Percentiles rank a stretch among this genome's conserved stretches.
Evolutionary conservation across 2,797 vertebrate species (phyloP).

Genomic region (Pteropus rufus): DNA sequence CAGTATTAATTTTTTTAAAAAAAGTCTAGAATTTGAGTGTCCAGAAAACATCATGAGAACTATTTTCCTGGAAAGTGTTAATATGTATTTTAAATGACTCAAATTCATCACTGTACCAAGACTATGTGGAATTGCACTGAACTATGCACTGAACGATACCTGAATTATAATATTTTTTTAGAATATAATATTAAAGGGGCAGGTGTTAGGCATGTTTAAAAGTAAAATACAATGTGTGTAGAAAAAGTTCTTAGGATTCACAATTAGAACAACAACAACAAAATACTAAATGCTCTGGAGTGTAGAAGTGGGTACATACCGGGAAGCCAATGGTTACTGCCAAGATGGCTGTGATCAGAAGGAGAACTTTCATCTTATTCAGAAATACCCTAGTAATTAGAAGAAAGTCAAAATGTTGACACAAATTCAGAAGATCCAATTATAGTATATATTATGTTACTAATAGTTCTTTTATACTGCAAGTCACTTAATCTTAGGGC

Average conservation of each 20-base stretch:
- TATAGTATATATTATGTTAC: not conserved
- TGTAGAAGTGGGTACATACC: not conserved
- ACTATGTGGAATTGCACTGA: not conserved
- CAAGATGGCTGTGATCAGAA: constrained; percentile 50
- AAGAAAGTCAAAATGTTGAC: not conserved
- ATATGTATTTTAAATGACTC: not conserved
- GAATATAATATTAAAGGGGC: not conserved
- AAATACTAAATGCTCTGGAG: not conserved
- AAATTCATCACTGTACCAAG: not conserved
- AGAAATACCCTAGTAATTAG: not conserved
- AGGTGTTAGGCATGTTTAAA: not conserved
- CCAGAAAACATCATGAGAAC: not conserved
- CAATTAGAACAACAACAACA: not conserved
- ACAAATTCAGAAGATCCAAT: not conserved
- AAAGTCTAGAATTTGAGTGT: not conserved
- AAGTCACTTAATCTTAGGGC: not conserved
- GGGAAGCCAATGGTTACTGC: constrained; percentile 17
- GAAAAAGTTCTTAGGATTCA: not conserved
- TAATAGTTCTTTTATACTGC: not conserved
- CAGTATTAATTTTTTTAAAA: not conserved
- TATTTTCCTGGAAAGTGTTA: not conserved
- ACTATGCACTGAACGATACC: not conserved
- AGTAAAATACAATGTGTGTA: not conserved
- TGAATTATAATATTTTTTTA: not conserved
- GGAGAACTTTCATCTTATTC: constrained; percentile 45